Conservation (phyloP, 2,797 vertebrate genomes). For the Centroberyx gerrardi region DNA sequence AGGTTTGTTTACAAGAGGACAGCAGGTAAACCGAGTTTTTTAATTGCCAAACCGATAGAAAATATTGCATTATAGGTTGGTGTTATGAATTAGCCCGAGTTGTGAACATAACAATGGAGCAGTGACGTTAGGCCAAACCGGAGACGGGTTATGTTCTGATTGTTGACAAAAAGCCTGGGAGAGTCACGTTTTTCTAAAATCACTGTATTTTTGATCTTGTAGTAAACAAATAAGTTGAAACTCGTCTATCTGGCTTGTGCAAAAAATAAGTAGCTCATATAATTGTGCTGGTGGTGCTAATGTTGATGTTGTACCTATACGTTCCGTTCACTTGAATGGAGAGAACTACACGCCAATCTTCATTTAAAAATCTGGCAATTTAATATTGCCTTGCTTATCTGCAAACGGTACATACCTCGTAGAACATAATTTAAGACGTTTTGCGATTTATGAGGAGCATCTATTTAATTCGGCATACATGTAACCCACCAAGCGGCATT, state of each 20-base stretch:
- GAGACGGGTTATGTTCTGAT: not conserved
- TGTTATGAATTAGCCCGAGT: not conserved
- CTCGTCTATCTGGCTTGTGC: too few relatives aligned
- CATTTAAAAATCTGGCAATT: not conserved
- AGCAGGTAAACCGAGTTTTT: slow-evolving; percentile 23
- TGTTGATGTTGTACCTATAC: too few relatives aligned
- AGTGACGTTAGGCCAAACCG: slow-evolving; percentile 24
- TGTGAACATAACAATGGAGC: not conserved
- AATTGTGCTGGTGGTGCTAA: not conserved
- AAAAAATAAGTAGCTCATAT: too few relatives aligned
- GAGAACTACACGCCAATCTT: not conserved
- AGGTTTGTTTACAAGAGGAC: not conserved
- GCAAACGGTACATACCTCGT: too few relatives aligned
- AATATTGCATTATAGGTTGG: not conserved
- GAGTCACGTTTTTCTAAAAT: too few relatives aligned
- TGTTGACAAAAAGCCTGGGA: not conserved
- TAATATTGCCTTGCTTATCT: not conserved
- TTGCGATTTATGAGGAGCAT: not conserved
- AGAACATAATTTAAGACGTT: too few relatives aligned
- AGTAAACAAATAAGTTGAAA: too few relatives aligned
- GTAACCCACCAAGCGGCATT: not conserved
- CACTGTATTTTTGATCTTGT: too few relatives aligned
- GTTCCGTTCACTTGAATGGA: too few relatives aligned
- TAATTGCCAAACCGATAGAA: fast-evolving
- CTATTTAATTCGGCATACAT: not conserved